Percentiles rank a stretch among this genome's conserved stretches.
These are phyloP conservation scores for Parus major DNA, from an alignment of 2,113 vertebrate genomes.

Conservation along the genomic window DNA sequence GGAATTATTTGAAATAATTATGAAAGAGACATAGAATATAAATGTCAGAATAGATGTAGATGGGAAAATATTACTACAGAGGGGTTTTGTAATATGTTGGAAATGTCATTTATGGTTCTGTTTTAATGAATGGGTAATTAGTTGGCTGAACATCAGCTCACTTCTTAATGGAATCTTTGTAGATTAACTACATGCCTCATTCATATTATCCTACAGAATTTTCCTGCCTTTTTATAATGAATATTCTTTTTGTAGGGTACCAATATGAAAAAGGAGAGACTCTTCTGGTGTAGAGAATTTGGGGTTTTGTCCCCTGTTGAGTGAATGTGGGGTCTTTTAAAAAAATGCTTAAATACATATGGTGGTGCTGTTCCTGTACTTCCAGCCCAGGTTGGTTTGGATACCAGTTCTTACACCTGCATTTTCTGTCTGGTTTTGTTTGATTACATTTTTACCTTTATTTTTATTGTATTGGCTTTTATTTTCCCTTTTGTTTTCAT, in stretches of 20 bases:
- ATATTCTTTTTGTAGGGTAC: background rate
- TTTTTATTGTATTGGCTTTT: background rate
- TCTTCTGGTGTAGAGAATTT: background rate
- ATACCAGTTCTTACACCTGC: background rate
- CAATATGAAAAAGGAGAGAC: background rate
- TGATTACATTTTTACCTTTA: background rate
- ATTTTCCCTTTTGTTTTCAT: background rate
- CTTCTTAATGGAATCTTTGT: slow-evolving; percentile 56
- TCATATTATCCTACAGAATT: slow-evolving; percentile 43
- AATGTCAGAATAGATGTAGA: slow-evolving; percentile 66
- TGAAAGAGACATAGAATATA: slow-evolving; percentile 65
- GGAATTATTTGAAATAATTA: slow-evolving; percentile 66
- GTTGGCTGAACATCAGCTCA: slow-evolving; percentile 37
- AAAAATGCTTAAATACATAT: background rate
- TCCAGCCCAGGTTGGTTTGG: background rate
- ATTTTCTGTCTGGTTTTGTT: background rate
- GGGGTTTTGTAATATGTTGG: slow-evolving; percentile 49
- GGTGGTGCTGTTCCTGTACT: background rate
- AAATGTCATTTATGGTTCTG: slow-evolving; percentile 67
- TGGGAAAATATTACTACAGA: slow-evolving; percentile 57
- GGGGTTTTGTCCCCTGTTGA: background rate
- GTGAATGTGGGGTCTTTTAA: background rate
- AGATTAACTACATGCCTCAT: slow-evolving; percentile 56
- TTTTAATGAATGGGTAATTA: slow-evolving; percentile 71
- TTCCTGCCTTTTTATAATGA: background rate